Evolutionary conservation across 2,797 vertebrate species (phyloP), one percentile per base, ranked within the genome.

Genomic region (Falco berigora): DNA sequence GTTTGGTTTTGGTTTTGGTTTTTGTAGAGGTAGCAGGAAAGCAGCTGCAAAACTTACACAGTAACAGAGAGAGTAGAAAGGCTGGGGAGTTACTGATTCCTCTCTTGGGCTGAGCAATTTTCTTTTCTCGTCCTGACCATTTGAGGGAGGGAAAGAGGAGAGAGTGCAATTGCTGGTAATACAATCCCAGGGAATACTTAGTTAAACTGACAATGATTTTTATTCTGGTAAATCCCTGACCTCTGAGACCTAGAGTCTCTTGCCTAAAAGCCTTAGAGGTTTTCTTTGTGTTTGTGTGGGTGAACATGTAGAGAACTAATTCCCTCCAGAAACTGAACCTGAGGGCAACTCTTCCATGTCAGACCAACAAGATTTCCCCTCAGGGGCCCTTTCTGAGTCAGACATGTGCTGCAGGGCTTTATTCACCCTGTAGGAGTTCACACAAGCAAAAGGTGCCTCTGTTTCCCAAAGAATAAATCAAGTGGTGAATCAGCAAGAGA

Each of bases 161-260:
- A 67, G 40, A 59, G 53, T 78, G 52, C 80, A 79, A 23, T 82
- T 76, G 55, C 63, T 94, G 30, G 56, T 86, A 80, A 91, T 50
- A 36, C 71, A 94, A 85, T 83, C 94, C 74, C 34, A 79, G 80
- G 88, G 90, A 96, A 89, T 53, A 93, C 40, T 87, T 92, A 15
- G 36, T 85, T 95, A 93, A 96, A 93, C 40, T 74, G 86, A 88
- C 85, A 88, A 7, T 84, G 80, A 82, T 77, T 96, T 96, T 91
- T 89, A 72, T 95, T 95, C 86, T 82, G 62, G 42, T 86, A 91
- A 94, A 94, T 86, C 87, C 76, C 50, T 96, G 92, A 96, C 88
- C 92, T 91, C 83, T 18, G 84, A 59, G 74, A 68, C 68, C 68
- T 53, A 3, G 32, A 92, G 50, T 52, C 68, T 83, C 75, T 89